Percentiles rank a stretch among this genome's conserved stretches.
These are phyloP conservation scores for Myanophis thanlyinensis DNA, from an alignment of 2,113 vertebrate genomes.

Conservation along the genomic window DNA sequence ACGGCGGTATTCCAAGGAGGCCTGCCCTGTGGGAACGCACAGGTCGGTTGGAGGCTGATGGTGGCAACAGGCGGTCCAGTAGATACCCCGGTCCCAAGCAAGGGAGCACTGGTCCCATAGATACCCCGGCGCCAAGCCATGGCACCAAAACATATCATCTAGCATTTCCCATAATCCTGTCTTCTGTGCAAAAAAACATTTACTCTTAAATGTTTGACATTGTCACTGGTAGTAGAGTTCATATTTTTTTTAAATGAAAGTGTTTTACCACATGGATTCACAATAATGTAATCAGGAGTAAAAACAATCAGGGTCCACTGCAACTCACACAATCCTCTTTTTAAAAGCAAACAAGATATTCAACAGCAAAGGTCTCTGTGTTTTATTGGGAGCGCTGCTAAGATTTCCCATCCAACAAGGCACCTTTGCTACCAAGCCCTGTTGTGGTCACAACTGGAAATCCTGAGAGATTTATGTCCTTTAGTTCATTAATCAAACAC, in stretches of 20 bases:
- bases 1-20: no score
- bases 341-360: slow-evolving; percentile 45
- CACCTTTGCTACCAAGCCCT: slow-evolving; percentile 30
- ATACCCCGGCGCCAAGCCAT: no score
- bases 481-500: slow-evolving; percentile 41
- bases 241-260: slow-evolving; percentile 34
- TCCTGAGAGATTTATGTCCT: slow-evolving; percentile 25
- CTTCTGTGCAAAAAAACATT: slow-evolving; percentile 35
- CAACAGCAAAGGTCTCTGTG: slow-evolving; percentile 33
- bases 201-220: slow-evolving; percentile 49
- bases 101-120: no score
- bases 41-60: no score
- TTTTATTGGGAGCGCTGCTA: slow-evolving; percentile 43
- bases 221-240: slow-evolving; percentile 50
- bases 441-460: slow-evolving; percentile 31
- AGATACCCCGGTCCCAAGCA: no score
- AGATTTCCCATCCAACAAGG: slow-evolving; percentile 45
- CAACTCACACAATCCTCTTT: slow-evolving; percentile 33
- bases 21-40: no score
- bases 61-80: no score
- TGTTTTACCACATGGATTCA: slow-evolving; percentile 48
- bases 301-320: slow-evolving; percentile 2
- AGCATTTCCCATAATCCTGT: background rate
- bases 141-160: background rate
- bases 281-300: slow-evolving; percentile 46